Evolutionary conservation across 2,888 invertebrate species (phyloP).

Genomic region (Reticulitermes lucifugus): DNA sequence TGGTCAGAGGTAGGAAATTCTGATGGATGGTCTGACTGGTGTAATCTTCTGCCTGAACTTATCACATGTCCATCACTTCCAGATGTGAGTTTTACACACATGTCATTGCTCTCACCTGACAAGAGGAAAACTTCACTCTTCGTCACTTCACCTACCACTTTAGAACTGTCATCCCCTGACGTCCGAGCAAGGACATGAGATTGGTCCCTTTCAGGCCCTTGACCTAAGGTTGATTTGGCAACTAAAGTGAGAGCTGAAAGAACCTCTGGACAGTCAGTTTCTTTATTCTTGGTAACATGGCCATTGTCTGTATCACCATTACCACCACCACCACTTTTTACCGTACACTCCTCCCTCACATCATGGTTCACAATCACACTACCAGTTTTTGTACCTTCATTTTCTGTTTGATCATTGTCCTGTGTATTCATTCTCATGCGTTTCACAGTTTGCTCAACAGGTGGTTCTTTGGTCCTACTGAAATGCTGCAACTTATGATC

Average conservation of each 20-base stretch:
- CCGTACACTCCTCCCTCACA: neutral
- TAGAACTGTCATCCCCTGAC: conserved; percentile 18
- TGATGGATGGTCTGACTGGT: conserved; percentile 2
- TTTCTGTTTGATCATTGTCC: conserved; percentile 53
- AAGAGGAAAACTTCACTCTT: conserved; percentile 26
- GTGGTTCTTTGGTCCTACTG: neutral
- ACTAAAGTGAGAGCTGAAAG: conserved; percentile 60
- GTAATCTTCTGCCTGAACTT: neutral
- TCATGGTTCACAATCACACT: neutral
- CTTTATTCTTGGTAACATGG: neutral
- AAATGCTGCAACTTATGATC: conserved; percentile 40
- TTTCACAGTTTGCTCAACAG: conserved; percentile 58
- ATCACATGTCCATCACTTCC: neutral
- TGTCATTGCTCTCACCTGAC: conserved; percentile 30
- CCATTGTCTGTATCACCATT: neutral
- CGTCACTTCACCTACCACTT: neutral
- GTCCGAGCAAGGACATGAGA: neutral
- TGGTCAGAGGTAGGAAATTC: conserved; percentile 40
- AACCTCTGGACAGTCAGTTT: conserved; percentile 59
- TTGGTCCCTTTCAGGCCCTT: neutral
- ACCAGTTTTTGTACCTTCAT: conserved; percentile 56
- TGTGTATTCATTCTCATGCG: conserved; percentile 55
- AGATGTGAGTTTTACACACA: neutral
- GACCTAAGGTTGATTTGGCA: neutral
- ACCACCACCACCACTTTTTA: too few relatives aligned